Conservation (phyloP, 1,140 invertebrate genomes). For the Aphis gossypii region DNA sequence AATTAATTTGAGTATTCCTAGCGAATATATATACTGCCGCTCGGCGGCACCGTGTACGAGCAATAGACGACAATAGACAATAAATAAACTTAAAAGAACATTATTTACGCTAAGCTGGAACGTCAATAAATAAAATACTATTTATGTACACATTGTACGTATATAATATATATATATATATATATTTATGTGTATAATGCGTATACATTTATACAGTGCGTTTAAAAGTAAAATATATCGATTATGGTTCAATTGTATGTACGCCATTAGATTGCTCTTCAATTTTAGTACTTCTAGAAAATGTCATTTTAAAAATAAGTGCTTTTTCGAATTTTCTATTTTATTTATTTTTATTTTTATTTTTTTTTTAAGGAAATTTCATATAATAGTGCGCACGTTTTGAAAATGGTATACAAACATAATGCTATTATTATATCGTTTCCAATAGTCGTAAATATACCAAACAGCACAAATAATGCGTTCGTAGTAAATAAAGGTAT, state of each 20-base stretch:
- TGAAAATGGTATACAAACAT: neutral
- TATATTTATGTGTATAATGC: neutral
- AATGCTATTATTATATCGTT: neutral
- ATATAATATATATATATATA: no score
- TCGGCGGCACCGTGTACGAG: no score
- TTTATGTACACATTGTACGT: neutral
- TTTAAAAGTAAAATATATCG: neutral
- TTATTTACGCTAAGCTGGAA: neutral
- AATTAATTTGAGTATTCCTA: neutral
- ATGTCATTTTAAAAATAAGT: neutral
- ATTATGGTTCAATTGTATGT: neutral
- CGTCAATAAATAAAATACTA: conserved; percentile 2
- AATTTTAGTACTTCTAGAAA: neutral
- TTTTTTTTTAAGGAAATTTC: neutral
- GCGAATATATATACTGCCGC: neutral
- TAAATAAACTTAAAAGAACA: neutral
- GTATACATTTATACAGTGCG: neutral
- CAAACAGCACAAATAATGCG: neutral
- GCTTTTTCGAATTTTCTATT: neutral
- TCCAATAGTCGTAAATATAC: neutral
- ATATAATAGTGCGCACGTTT: neutral
- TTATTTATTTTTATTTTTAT: neutral
- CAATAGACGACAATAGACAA: neutral
- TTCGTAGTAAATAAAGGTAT: neutral
- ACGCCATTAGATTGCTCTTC: neutral